Evolutionary conservation across 92 coral and sea anemone genomes (phyloP), one percentile per base, ranked within the genome.

Genomic region (Palythoa heliodiscus): DNA sequence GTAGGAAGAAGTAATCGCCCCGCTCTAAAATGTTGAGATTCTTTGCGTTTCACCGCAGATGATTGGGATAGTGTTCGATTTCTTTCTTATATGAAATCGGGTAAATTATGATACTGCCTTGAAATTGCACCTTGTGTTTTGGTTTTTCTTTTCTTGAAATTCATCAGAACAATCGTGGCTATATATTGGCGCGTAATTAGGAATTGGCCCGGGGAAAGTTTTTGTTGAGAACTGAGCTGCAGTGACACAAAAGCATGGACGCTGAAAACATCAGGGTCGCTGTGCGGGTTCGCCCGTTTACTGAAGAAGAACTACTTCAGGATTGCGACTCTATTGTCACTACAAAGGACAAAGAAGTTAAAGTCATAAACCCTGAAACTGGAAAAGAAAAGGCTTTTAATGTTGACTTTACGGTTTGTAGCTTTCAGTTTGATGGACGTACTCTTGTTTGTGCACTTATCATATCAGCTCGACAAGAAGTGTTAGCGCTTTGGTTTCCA

Each of bases 321-420:
- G 83, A 86, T 70, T 91, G 93, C 40, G 89, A 83, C 55, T 68
- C 92, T 70, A 91, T 97, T 37, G 94, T 97, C 53, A 86, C 87
- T 83, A 80, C 97, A 63, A 89, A 91, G 48, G 87, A 82, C 66
- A 88, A 92, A 48, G 92, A 94, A 77, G 87, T 97, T 19, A 89
- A 86, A 71, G 99, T 94, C 43, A 71, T 71, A 24, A 97, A 97
- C 86, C 91, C 94, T 0, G 98, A 97, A 70, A 86, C 88, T 38
- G 89, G 89, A 67, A 89, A 91, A 86, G 89, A 87, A 37, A 97
- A 97, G 84, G 77, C 88, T 50, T 97, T 97, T 87, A 93, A 87
- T 72, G 93, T 97, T 71, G 99, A 97, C 87, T 83, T 86, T 85
- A 88, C 93, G 91, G 99, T 97, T 89, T 81, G 98, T 87, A 35